A percentile compares a stretch with the other conserved stretches of the same genome.
phyloP scores from a whole-genome alignment of 2,113 vertebrate species.

The Equus quagga region DNA sequence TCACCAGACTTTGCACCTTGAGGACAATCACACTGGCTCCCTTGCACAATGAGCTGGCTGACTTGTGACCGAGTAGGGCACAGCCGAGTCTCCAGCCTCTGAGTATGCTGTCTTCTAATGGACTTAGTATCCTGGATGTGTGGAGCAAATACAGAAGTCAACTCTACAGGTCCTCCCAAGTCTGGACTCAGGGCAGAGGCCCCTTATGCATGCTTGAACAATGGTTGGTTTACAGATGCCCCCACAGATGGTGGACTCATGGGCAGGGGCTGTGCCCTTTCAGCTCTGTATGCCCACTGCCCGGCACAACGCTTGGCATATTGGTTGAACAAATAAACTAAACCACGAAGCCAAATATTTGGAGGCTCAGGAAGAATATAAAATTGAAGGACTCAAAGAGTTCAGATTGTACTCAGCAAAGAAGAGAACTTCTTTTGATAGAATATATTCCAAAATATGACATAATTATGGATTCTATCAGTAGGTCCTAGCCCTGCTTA shows the following conservation, averaged over 20 bases:
- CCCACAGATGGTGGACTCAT: not conserved
- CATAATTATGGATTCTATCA: not conserved
- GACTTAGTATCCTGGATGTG: not conserved
- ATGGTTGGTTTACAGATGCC: not conserved
- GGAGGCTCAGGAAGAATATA: not conserved
- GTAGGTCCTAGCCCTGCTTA: not conserved
- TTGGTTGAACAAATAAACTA: not conserved
- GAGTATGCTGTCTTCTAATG: not conserved
- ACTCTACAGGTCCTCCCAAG: not conserved
- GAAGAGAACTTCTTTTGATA: not conserved
- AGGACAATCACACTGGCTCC: not conserved
- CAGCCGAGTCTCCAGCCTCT: not conserved
- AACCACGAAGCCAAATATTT: slow-evolving; percentile 24
- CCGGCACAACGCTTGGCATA: not conserved
- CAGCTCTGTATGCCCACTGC: not conserved
- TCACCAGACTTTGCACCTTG: not conserved
- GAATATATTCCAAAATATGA: not conserved
- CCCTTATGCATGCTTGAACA: not conserved
- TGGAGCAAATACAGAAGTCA: not conserved
- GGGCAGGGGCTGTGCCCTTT: not conserved
- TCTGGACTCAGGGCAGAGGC: not conserved
- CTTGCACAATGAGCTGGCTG: not conserved
- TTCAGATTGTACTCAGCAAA: not conserved
- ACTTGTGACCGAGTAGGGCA: not conserved
- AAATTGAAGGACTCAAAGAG: not conserved